Base-by-base conservation (phyloP, 2,797 vertebrate species). In the Forpus xanthops region DNA sequence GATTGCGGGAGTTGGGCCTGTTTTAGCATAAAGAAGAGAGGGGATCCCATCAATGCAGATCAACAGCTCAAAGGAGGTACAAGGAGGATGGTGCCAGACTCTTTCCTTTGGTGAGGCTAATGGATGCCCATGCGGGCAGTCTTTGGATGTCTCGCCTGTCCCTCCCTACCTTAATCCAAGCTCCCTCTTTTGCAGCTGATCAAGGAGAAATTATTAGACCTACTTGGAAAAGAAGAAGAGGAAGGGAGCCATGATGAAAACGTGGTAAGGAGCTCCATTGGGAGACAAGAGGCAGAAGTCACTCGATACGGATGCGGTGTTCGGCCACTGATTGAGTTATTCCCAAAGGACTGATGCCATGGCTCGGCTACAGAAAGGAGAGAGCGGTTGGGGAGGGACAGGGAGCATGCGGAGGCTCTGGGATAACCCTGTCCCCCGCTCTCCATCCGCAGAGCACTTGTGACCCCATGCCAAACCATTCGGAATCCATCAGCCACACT, bases 401-500 rank as follows among this genome's bases (percentile, higher is more conserved):
- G 77, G 78, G 58, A 42, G n/a, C 28, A 0, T 35, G 45, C 19
- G 4, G 52, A 5, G 1, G 45, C 30, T 31, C 58, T 2, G 0
- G 41, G n/a, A 41, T 95, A 68, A 88, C 66, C n/a, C 49, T 50
- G 61, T 68, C 31, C 35, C 39, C 50, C 3, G 31, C 71, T 87
- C 24, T 91, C 56, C 70, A 15, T 74, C 85, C 45, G 8, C 98
- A 99, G 99, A 99, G 99, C 97, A 98, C 99, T 82, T 99, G 99
- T 72, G 99, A 99, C 96, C 98, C 99, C 3, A 98, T 99, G 97
- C 98, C 98, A 58, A 99, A 99, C 97, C 99, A 99, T 97, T 99
- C 99, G 0, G 99, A 99, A 98, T 98, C 98, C 97, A 99, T 99
- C 98, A 99, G 99, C 98, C 99, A 99, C 98, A 99, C 99, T 84